Evolutionary conservation across 2,888 invertebrate genomes (phyloP), one percentile per base, ranked within the genome.

Genomic region (Cerastis rubricosa): DNA sequence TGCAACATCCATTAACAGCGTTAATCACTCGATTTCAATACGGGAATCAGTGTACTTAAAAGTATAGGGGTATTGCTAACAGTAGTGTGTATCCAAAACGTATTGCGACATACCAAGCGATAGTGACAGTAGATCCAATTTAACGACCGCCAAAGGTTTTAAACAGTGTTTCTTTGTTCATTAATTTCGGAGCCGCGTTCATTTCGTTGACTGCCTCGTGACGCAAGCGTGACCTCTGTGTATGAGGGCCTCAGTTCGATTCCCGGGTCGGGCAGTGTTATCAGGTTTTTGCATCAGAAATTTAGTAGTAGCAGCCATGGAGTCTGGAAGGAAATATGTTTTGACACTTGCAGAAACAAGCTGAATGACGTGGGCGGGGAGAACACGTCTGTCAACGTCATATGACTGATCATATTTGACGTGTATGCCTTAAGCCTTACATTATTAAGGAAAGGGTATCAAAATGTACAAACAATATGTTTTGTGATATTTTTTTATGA

Each of bases 21-120:
- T 76, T 76, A 86, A 85, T 80, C 61, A 63, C 72, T 67, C 63
- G 12, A 69, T 75, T 68, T 77, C 40, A 47, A 29, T 70, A 74
- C 77, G 78, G 51, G 80, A 83, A 65, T 71, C 25, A 70, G 76
- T 63, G 40, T 69, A 66, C 25, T 71, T 40, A 45, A 64, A 78
- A 77, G 29, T 51, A 69, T 81, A 79, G 67, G 76, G 71, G 75
- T 57, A 64, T 17, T 43, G 22, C 19, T 51, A n/a, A 59, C 57
- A 43, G 70, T 45, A 29, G 17, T 43, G 35, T 40, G 45, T 51
- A 68, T 71, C 1, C 40, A 59, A 65, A 65, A 61, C 12, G 22
- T 64, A 45, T 77, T 83, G 71, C 76, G 68, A 67, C 71, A 82
- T 69, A 47, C 5, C 14, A 47, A 43, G 40, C 49, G 75, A 71